Evolutionary conservation across 2,888 invertebrate genomes (phyloP).

Genomic region (Tholera decimalis): DNA sequence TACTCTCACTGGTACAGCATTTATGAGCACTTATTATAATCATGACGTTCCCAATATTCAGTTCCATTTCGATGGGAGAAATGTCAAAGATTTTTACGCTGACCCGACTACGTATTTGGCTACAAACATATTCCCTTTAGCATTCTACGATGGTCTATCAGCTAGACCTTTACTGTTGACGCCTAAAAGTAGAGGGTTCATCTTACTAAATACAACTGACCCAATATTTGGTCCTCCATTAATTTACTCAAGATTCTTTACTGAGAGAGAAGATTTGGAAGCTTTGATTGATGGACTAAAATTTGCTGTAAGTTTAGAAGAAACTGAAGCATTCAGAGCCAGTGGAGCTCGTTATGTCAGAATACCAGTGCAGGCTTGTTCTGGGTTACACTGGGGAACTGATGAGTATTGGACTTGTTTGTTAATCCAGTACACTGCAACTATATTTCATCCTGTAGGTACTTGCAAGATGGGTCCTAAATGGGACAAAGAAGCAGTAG

Average conservation of each 20-base stretch:
- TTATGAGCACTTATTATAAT: conserved; percentile 91
- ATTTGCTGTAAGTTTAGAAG: conserved; percentile 91
- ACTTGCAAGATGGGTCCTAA: conserved; percentile 94
- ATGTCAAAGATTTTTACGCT: conserved; percentile 90
- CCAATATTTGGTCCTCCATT: conserved; percentile 94
- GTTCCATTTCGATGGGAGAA: conserved; percentile 92
- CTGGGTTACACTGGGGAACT: conserved; percentile 90
- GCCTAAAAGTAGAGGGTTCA: conserved; percentile 92
- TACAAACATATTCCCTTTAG: conserved; percentile 88
- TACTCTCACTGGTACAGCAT: conserved; percentile 91
- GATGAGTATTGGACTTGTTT: conserved; percentile 93
- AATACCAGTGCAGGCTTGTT: conserved; percentile 92
- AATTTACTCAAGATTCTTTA: conserved; percentile 94
- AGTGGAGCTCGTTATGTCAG: conserved; percentile 91
- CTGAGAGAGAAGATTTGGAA: conserved; percentile 92
- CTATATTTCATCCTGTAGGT: conserved; percentile 93
- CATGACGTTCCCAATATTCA: conserved; percentile 92
- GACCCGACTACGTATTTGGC: conserved; percentile 90
- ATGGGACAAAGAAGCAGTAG: conserved; percentile 92
- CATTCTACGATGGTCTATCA: conserved; percentile 92
- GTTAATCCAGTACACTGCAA: conserved; percentile 92
- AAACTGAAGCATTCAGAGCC: conserved; percentile 91
- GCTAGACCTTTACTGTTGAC: conserved; percentile 92
- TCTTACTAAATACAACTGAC: conserved; percentile 93
- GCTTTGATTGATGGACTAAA: conserved; percentile 92